A percentile compares a stretch with the other conserved stretches of the same genome.
These are phyloP conservation scores for Margarornis squamiger DNA, from an alignment of 2,797 vertebrate genomes.

Conservation along the genomic window DNA sequence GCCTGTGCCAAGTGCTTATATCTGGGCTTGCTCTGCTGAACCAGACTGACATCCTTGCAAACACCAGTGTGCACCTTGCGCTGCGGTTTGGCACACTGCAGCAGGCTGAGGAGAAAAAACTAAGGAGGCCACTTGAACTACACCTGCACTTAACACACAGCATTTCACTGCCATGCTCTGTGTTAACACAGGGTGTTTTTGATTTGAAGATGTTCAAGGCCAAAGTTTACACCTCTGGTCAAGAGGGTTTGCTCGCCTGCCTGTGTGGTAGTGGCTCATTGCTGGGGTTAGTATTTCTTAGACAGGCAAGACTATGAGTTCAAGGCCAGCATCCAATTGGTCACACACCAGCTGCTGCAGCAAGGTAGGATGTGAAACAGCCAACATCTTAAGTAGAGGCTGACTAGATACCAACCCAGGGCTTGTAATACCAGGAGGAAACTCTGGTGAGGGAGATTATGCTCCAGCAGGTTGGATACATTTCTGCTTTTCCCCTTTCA, in stretches of 20 bases:
- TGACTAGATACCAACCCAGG: neutral
- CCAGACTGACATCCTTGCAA: neutral
- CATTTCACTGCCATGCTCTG: rapidly evolving
- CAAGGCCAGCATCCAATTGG: rapidly evolving
- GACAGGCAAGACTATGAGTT: neutral
- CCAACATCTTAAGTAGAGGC: neutral
- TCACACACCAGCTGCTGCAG: rapidly evolving
- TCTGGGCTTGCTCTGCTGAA: neutral
- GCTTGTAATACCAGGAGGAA: neutral
- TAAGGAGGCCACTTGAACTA: neutral
- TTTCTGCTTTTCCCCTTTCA: neutral
- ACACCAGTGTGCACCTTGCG: rapidly evolving
- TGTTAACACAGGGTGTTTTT: neutral
- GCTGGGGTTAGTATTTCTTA: neutral
- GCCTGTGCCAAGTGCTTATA: neutral
- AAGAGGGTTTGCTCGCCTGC: neutral
- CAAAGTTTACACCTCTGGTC: neutral
- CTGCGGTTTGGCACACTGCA: neutral
- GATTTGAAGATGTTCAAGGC: neutral
- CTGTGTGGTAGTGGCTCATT: neutral
- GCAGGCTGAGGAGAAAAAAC: neutral
- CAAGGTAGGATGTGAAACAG: neutral
- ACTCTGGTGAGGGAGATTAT: neutral
- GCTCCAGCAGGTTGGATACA: neutral
- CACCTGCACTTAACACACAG: neutral